Conservation (phyloP, 2,113 vertebrate species). For the Tylochromis polylepis region DNA sequence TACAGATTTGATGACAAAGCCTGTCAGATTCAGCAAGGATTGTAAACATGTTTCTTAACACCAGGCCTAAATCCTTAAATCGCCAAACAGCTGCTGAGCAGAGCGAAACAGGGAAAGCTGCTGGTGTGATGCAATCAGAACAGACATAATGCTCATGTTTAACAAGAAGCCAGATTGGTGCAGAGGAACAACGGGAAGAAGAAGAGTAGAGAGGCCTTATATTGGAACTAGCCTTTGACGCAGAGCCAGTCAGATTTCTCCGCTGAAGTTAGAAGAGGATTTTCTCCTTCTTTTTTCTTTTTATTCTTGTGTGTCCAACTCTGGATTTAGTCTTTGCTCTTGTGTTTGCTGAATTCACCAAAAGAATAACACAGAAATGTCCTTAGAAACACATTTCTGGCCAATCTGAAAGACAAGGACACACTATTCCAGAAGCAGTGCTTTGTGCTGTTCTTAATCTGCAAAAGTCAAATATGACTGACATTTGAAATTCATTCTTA, state of each 20-base stretch:
- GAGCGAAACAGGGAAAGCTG: constrained; percentile 19
- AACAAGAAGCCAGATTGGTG: constrained; percentile 53
- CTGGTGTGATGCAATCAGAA: constrained; percentile 52
- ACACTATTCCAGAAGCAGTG: not conserved
- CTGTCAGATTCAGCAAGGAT: constrained; percentile 52
- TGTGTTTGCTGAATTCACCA: not conserved
- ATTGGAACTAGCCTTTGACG: not conserved
- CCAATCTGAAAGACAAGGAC: not conserved
- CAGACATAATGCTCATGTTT: constrained; percentile 55
- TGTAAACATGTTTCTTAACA: constrained; percentile 64
- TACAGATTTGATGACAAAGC: constrained; percentile 49
- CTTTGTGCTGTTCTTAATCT: not conserved
- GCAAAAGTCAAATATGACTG: not conserved
- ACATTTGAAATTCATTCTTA: not conserved
- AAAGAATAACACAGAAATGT: not conserved
- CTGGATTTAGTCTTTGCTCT: not conserved
- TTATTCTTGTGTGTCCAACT: not conserved
- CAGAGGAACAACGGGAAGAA: constrained; percentile 12
- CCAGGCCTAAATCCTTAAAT: constrained; percentile 64
- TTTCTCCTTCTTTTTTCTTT: not conserved
- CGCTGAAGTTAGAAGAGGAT: not conserved
- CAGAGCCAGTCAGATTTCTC: not conserved
- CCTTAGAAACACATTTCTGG: not conserved
- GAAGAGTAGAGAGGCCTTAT: constrained; percentile 1
- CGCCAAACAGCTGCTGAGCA: constrained; percentile 57